These are phyloP conservation scores for Tachysurus fulvidraco DNA, from an alignment of 2,113 vertebrate genomes.

Conservation along the genomic window DNA sequence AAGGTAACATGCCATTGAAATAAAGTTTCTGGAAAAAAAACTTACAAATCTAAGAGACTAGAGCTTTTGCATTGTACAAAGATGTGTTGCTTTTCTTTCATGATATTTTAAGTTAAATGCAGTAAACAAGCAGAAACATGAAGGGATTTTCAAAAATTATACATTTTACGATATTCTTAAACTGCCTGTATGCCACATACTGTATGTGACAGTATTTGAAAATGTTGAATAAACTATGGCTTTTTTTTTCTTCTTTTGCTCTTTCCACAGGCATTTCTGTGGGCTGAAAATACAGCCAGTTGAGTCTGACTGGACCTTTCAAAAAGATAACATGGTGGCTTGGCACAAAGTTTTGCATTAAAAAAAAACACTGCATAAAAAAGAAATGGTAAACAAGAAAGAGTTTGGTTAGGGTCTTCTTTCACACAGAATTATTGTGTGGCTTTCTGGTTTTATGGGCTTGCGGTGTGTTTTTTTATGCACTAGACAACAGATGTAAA, in stretches of 20 bases:
- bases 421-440: constrained; percentile 56
- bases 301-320: constrained; percentile 20
- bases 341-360: constrained; percentile 34
- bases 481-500: constrained; percentile 58
- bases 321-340: constrained; percentile 48
- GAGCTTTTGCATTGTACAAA: not conserved
- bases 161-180: not conserved
- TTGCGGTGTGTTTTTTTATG: constrained; percentile 52
- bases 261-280: constrained; percentile 27
- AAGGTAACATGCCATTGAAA: not conserved
- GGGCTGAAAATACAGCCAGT: constrained; percentile 6
- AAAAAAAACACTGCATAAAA: constrained; percentile 24
- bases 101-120: not conserved
- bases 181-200: not conserved
- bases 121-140: not conserved
- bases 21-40: not conserved
- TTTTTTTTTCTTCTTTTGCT: not conserved
- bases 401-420: constrained; percentile 25
- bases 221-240: constrained; percentile 23
- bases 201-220: not conserved
- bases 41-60: not conserved
- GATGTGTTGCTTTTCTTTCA: not conserved
- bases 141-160: not conserved
- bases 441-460: constrained; percentile 64
- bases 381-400: not conserved